A percentile compares a stretch with the other conserved stretches of the same genome.
phyloP scores from a whole-genome alignment of 2,797 vertebrate species.

The Rhincodon typus region DNA sequence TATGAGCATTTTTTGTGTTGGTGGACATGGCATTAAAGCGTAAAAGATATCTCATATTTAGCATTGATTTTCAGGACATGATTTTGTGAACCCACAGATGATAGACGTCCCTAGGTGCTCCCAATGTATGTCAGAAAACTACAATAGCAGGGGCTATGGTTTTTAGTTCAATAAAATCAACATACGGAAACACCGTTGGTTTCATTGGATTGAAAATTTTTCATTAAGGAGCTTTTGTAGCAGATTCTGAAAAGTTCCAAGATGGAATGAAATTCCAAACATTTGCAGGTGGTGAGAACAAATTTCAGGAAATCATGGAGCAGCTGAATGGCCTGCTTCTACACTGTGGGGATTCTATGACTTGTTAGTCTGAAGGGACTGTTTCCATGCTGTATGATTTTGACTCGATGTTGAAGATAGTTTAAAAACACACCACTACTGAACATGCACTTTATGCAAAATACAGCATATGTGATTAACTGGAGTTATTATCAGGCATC shows the following conservation, averaged over 20 bases:
- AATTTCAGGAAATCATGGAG: neutral
- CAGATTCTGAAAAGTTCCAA: neutral
- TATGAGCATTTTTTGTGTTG: neutral
- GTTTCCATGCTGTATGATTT: too few species aligned
- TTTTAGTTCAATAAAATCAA: neutral
- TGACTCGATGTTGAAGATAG: neutral
- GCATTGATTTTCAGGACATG: neutral
- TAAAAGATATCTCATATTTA: neutral
- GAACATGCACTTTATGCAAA: too few species aligned
- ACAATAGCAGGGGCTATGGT: too few species aligned
- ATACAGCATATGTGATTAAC: neutral
- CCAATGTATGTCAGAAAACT: neutral
- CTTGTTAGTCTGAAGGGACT: too few species aligned
- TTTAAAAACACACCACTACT: neutral
- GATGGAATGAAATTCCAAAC: neutral
- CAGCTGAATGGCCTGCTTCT: too few species aligned
- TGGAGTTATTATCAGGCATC: neutral
- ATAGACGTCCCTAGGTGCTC: neutral
- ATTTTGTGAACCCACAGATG: neutral
- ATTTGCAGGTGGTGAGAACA: neutral
- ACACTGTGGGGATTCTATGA: too few species aligned
- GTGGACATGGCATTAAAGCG: neutral
- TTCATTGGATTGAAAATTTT: neutral
- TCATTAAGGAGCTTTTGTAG: neutral
- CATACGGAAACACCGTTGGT: neutral